These are phyloP conservation scores for Drosophila nr. perissopoda DNA, from an alignment of 2,888 invertebrate species.

Conservation along the genomic window DNA sequence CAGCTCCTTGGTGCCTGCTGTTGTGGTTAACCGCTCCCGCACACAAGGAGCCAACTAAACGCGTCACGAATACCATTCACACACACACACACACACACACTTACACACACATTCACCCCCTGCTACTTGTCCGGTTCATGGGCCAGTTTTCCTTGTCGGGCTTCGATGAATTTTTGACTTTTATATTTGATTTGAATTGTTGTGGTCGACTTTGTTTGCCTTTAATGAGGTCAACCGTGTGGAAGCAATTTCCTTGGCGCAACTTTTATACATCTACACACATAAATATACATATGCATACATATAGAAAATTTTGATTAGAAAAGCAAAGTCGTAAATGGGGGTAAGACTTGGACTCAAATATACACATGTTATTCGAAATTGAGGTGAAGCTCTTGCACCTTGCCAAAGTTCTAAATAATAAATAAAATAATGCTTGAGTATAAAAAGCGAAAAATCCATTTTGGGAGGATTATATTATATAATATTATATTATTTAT, in stretches of 20 bases:
- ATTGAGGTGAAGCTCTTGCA: background rate
- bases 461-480: background rate
- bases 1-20: conserved; percentile 58
- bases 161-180: conserved; percentile 79
- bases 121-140: conserved; percentile 2
- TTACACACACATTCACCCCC: background rate
- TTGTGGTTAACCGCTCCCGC: conserved; percentile 61
- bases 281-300: conserved; percentile 9
- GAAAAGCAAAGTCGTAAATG: conserved; percentile 26
- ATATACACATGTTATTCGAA: background rate
- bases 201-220: conserved; percentile 71
- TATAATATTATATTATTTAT: background rate
- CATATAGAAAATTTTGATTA: conserved; percentile 38
- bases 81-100: conserved; percentile 7
- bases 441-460: background rate
- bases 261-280: conserved; percentile 11
- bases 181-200: conserved; percentile 77
- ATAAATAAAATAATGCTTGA: background rate
- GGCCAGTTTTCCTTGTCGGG: conserved; percentile 31
- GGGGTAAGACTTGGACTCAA: conserved; percentile 2
- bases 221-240: conserved; percentile 74
- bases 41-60: conserved; percentile 36
- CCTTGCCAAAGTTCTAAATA: background rate
- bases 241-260: conserved; percentile 70
- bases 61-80: conserved; percentile 40